These are phyloP conservation scores for Drosophila burlai DNA, from an alignment of 1,140 invertebrate species.

Conservation along the genomic window DNA sequence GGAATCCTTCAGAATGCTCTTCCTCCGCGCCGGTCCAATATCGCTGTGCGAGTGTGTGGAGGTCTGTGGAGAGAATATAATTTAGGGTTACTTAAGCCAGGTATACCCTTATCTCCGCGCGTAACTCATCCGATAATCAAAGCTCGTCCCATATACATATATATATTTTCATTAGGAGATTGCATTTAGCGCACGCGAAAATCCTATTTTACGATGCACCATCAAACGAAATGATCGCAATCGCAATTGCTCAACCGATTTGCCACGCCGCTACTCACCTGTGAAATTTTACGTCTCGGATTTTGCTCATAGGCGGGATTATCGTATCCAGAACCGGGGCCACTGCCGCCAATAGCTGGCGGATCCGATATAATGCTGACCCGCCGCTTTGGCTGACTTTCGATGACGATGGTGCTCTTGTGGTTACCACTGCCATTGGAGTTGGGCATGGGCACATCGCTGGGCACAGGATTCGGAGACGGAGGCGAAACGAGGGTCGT, in stretches of 20 bases:
- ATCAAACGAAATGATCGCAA: slow-evolving; percentile 38
- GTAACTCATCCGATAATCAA: slow-evolving; percentile 33
- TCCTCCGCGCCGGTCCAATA: slow-evolving; percentile 87
- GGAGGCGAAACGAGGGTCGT: slow-evolving; percentile 22
- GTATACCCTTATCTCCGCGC: slow-evolving; percentile 13
- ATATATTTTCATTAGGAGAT: slow-evolving; percentile 38
- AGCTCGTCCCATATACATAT: not conserved
- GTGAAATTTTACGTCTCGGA: slow-evolving; percentile 84
- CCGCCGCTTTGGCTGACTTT: slow-evolving; percentile 79
- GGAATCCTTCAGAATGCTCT: slow-evolving; percentile 88
- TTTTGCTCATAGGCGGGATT: slow-evolving; percentile 82
- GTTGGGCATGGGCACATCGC: slow-evolving; percentile 59
- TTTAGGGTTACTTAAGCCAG: slow-evolving; percentile 1
- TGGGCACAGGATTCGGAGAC: slow-evolving; percentile 39
- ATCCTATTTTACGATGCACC: slow-evolving; percentile 48
- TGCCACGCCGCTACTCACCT: slow-evolving; percentile 58
- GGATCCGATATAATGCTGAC: slow-evolving; percentile 84
- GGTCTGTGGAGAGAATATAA: slow-evolving; percentile 48
- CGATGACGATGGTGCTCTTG: slow-evolving; percentile 71
- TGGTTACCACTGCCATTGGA: slow-evolving; percentile 52
- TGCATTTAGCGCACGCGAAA: slow-evolving; percentile 36
- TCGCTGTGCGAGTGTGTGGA: slow-evolving; percentile 81
- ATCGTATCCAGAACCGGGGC: slow-evolving; percentile 71
- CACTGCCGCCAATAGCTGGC: slow-evolving; percentile 38
- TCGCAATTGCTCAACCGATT: slow-evolving; percentile 25